Evolutionary conservation across 2,888 invertebrate genomes (phyloP).

Genomic region (Coelinius sp.): DNA sequence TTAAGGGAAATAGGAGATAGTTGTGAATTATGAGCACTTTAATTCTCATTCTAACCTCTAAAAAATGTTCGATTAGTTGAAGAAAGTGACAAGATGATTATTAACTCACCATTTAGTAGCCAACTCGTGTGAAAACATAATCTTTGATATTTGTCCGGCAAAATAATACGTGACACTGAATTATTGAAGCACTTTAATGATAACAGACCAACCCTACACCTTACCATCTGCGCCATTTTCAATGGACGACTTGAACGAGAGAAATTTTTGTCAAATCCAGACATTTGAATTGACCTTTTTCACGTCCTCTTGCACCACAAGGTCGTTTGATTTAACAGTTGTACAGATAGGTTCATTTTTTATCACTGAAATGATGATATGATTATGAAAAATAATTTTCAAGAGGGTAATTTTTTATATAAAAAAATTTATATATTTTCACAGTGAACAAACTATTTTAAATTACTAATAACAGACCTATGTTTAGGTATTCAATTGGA

Average conservation of each 20-base stretch:
- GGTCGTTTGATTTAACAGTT: conserved; percentile 38
- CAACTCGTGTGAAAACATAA: conserved; percentile 66
- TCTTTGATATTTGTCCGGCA: conserved; percentile 60
- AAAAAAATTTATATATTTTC: conserved; percentile 10
- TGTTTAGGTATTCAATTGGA: background rate
- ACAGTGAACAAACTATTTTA: background rate
- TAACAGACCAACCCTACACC: conserved; percentile 57
- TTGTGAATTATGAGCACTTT: background rate
- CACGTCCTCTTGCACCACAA: conserved; percentile 44
- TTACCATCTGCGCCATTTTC: conserved; percentile 65
- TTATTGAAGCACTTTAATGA: conserved; percentile 55
- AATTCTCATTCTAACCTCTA: conserved; percentile 55
- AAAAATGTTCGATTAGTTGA: conserved; percentile 3
- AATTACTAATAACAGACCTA: background rate
- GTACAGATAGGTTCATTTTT: background rate
- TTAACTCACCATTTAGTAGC: conserved; percentile 62
- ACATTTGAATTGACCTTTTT: conserved; percentile 41
- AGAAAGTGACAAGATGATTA: conserved; percentile 21
- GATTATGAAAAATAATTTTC: no score
- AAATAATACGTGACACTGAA: conserved; percentile 52
- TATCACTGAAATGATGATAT: no score
- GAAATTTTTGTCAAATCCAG: background rate
- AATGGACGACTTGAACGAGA: conserved; percentile 3
- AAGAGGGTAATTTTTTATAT: background rate
- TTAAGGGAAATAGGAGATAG: background rate